A percentile compares a stretch with the other conserved stretches of the same genome.
These are phyloP conservation scores for Yponomeuta evonymella DNA, from an alignment of 2,888 invertebrate genomes.

Conservation along the genomic window DNA sequence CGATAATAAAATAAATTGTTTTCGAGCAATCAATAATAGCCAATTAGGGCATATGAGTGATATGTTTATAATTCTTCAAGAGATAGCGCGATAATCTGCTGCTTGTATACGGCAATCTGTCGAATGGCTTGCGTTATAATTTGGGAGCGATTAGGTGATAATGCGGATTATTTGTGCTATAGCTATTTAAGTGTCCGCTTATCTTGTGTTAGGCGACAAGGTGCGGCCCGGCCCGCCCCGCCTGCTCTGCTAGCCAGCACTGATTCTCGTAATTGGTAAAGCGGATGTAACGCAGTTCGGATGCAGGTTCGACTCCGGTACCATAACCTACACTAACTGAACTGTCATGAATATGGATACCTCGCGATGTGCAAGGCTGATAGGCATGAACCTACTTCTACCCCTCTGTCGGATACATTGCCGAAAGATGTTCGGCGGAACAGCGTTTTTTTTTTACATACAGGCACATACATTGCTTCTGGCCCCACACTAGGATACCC, in stretches of 20 bases:
- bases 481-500: no score
- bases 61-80: background rate
- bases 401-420: no score
- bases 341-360: no score
- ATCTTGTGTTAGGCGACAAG: background rate
- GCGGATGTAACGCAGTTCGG: no score
- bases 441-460: no score
- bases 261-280: no score
- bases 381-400: no score
- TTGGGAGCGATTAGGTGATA: background rate
- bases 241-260: background rate
- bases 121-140: background rate
- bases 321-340: no score
- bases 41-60: background rate
- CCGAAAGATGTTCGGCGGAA: no score
- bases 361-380: no score
- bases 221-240: background rate
- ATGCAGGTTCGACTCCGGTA: no score
- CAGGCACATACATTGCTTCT: no score
- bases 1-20: background rate
- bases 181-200: background rate
- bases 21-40: background rate
- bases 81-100: background rate
- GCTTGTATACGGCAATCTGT: background rate
- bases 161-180: slow-evolving; percentile 29